Evolutionary conservation across 2,113 vertebrate genomes (phyloP), one percentile per base, ranked within the genome.

Genomic region (Vireo altiloquus): DNA sequence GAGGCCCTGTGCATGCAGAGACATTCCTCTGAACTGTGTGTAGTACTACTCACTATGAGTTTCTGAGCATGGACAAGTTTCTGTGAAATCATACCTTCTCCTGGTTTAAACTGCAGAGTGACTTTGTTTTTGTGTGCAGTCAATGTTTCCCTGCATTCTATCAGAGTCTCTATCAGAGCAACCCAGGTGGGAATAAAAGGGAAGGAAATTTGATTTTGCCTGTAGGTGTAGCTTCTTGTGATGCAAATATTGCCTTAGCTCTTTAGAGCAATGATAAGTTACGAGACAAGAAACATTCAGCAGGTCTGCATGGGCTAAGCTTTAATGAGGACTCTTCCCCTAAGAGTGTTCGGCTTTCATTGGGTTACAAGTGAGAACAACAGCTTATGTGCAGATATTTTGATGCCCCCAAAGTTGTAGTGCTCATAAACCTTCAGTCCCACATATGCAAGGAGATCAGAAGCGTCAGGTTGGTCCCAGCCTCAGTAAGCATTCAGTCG

Each of bases 401-500:
- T 86, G 46, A 37, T 90, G 75, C 42, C 28, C 15, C 83, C n/a
- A 16, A 68, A 33, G 8, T 0, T 18, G 15, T 27, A 18, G 19
- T 40, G 52, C 46, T 87, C 17, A 2, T 44, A 56, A 84, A 47
- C 40, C 27, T 71, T 78, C 47, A 82, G 47, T 69, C 33, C 35
- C 39, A 17, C 28, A 27, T 1, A 0, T 76, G 70, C 78, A 49
- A 46, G 40, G 57, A 65, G 35, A 54, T 65, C 13, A 2, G 44
- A 79, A 44, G n/a, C 63, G 22, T 30, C 30, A 21, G 49, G 30
- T 24, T 59, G 53, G 65, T 64, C 70, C 47, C 37, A 75, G 39
- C 44, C 39, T 84, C 9, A 4, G 47, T 30, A 57, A 92, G 76
- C 37, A 31, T 49, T 60, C 0, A 0, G 0, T 47, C 24, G 18